Percentiles rank a stretch among this genome's conserved stretches.
These are phyloP conservation scores for Diplazon laetatorius DNA, from an alignment of 2,888 invertebrate genomes.

Conservation along the genomic window DNA sequence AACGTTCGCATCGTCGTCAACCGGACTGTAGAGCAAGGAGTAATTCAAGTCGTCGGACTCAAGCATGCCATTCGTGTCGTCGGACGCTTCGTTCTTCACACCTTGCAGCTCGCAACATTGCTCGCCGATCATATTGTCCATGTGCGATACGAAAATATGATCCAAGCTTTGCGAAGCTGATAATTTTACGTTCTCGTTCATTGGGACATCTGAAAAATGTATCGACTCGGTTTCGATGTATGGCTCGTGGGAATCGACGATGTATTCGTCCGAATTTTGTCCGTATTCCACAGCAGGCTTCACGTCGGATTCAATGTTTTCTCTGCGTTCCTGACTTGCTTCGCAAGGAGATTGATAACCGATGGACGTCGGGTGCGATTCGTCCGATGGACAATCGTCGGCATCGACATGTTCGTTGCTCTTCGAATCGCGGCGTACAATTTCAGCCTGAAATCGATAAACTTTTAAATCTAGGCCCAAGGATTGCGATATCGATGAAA, in stretches of 20 bases:
- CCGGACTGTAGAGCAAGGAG: slow-evolving; percentile 72
- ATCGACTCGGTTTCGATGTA: neutral
- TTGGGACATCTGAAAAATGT: neutral
- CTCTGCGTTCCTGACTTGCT: neutral
- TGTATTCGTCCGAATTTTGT: neutral
- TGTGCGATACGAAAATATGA: slow-evolving; percentile 31
- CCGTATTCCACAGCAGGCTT: neutral
- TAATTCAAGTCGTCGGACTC: slow-evolving; percentile 66
- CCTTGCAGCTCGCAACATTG: slow-evolving; percentile 5
- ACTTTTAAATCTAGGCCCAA: neutral
- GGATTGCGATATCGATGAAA: neutral
- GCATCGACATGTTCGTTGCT: neutral
- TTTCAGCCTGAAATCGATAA: slow-evolving; percentile 1
- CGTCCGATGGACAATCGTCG: neutral
- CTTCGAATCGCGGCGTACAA: neutral
- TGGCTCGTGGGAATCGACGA: neutral
- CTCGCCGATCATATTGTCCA: neutral
- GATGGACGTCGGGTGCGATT: neutral
- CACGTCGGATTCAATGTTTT: neutral
- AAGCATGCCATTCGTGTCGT: slow-evolving; percentile 66
- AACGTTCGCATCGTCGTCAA: slow-evolving; percentile 17
- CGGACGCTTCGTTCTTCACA: slow-evolving; percentile 65
- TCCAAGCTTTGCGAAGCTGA: neutral
- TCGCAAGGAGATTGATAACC: slow-evolving; percentile 9
- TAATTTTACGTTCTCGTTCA: neutral